Evolutionary conservation across 2,888 invertebrate species (phyloP).

Genomic region (Pollenia angustigena): DNA sequence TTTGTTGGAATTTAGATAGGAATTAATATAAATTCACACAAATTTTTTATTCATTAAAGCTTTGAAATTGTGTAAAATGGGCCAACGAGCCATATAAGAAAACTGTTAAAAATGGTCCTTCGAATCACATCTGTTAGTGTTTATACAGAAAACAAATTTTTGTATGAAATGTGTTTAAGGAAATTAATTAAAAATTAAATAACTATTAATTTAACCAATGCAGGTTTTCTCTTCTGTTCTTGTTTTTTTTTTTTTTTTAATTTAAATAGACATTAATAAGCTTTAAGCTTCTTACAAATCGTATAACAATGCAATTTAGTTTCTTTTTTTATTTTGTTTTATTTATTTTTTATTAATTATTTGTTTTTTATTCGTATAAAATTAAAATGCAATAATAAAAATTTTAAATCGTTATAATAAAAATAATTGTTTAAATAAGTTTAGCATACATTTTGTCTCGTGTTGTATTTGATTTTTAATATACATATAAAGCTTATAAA

Average conservation of each 20-base stretch:
- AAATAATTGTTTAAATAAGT: slow-evolving; percentile 46
- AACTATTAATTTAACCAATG: slow-evolving; percentile 10
- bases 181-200: background rate
- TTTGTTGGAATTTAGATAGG: no score
- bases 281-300: slow-evolving; percentile 70
- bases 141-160: no score
- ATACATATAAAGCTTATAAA: slow-evolving; percentile 61
- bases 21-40: no score
- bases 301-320: slow-evolving; percentile 71
- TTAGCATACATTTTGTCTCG: slow-evolving; percentile 41
- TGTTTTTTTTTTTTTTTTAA: background rate
- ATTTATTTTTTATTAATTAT: slow-evolving; percentile 35
- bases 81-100: no score
- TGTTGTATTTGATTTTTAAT: slow-evolving; percentile 13
- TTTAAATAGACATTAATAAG: slow-evolving; percentile 70
- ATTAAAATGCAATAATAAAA: slow-evolving; percentile 36
- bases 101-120: no score
- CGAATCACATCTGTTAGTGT: no score
- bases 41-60: no score
- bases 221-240: background rate
- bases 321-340: slow-evolving; percentile 33
- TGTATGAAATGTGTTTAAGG: no score
- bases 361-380: slow-evolving; percentile 41
- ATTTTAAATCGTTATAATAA: background rate
- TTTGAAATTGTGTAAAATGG: no score